These are phyloP conservation scores for Teleogryllus occipitalis DNA, from an alignment of 1,140 invertebrate species.

Conservation along the genomic window DNA sequence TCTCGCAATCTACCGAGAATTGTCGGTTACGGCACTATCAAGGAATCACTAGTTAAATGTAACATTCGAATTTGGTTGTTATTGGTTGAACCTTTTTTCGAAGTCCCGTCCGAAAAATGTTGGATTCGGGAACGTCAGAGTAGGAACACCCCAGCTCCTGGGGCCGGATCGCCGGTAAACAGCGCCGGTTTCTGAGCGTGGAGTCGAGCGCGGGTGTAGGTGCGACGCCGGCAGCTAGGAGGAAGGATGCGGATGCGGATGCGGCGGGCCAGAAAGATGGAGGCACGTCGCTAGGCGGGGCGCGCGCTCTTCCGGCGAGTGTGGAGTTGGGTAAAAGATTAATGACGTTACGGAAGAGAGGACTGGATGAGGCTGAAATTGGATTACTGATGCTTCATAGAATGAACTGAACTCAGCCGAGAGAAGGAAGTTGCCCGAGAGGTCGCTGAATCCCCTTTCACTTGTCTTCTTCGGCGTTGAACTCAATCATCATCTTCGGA, in stretches of 20 bases:
- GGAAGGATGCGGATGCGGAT: neutral
- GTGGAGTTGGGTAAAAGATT: neutral
- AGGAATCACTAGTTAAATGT: too few species aligned
- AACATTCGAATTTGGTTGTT: too few species aligned
- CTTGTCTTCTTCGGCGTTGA: neutral
- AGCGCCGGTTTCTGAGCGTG: too few species aligned
- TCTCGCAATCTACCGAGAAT: too few species aligned
- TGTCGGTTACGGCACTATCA: too few species aligned
- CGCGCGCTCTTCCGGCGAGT: neutral
- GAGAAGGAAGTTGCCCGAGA: conserved; percentile 3
- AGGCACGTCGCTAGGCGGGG: neutral
- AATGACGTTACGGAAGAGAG: conserved; percentile 3
- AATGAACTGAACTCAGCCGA: neutral
- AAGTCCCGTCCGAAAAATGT: too few species aligned
- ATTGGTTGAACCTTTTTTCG: too few species aligned
- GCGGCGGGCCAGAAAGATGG: neutral
- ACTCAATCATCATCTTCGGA: neutral
- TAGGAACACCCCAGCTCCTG: too few species aligned
- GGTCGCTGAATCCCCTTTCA: neutral
- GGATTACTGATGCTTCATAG: conserved; percentile 4
- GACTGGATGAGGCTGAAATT: neutral
- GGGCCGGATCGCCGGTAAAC: too few species aligned
- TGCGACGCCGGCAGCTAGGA: neutral
- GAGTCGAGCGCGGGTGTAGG: neutral
- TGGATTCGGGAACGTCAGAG: too few species aligned